Evolutionary conservation across 2,113 vertebrate species (phyloP).

Genomic region (Larimichthys crocea): DNA sequence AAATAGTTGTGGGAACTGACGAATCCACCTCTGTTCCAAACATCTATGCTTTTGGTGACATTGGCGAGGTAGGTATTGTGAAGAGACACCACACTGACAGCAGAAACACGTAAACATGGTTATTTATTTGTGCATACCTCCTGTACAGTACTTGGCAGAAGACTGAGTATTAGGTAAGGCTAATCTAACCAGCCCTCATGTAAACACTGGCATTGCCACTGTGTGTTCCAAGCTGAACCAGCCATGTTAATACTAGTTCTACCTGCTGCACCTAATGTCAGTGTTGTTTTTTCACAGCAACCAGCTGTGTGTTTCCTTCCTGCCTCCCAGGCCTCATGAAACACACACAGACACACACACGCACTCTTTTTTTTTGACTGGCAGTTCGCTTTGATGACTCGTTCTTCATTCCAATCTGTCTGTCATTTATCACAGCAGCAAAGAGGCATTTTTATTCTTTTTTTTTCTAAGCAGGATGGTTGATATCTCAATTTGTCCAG

Average conservation of each 20-base stretch:
- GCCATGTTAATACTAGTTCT: constrained; percentile 66
- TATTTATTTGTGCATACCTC: neutral
- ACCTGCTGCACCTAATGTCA: constrained; percentile 61
- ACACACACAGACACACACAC: constrained; percentile 14
- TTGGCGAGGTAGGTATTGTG: constrained; percentile 86
- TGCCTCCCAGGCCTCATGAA: constrained; percentile 60
- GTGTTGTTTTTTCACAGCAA: constrained; percentile 61
- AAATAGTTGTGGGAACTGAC: constrained; percentile 87
- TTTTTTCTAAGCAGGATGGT: constrained; percentile 20
- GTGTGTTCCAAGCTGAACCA: constrained; percentile 10
- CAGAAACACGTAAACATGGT: neutral
- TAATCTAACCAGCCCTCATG: neutral
- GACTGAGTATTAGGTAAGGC: neutral
- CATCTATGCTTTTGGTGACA: constrained; percentile 93
- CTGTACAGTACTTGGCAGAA: neutral
- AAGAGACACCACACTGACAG: neutral
- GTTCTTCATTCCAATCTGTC: constrained; percentile 58
- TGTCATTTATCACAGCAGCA: constrained; percentile 61
- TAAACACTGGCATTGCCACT: neutral
- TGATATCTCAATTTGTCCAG: constrained; percentile 55
- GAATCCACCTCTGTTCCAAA: constrained; percentile 91
- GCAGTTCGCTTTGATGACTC: constrained; percentile 74
- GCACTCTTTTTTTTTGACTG: constrained; percentile 53
- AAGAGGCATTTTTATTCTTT: neutral
- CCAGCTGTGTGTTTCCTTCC: constrained; percentile 79